Evolutionary conservation across 2,113 vertebrate species (phyloP).

Genomic region (Thalassarche chlororhynchos): DNA sequence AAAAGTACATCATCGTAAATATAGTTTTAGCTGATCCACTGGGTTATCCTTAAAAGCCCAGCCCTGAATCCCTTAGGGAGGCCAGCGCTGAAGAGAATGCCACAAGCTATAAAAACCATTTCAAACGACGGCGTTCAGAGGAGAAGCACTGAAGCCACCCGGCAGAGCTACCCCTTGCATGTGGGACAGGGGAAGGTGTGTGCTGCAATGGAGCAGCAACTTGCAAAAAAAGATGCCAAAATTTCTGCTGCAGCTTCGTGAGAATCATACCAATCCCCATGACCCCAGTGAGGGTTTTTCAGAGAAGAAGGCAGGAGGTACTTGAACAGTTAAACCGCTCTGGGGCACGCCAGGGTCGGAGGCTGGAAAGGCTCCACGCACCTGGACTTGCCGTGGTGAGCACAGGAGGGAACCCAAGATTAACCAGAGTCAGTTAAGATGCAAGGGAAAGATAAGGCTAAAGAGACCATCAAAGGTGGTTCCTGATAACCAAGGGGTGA

Average conservation of each 20-base stretch:
- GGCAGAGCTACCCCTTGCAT: neutral
- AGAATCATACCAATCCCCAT: neutral
- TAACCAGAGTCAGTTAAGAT: conserved; percentile 52
- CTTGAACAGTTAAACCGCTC: conserved; percentile 47
- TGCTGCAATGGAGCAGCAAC: neutral
- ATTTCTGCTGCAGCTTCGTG: rapidly evolving
- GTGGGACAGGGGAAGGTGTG: rapidly evolving
- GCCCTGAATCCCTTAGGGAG: neutral
- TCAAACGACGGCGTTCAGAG: neutral
- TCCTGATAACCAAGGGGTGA: neutral
- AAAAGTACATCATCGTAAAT: neutral
- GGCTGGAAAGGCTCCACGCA: neutral
- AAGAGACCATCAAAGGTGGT: neutral
- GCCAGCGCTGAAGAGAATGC: neutral
- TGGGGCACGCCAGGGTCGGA: neutral
- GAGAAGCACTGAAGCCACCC: neutral
- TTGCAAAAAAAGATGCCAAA: neutral
- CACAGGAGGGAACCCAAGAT: neutral
- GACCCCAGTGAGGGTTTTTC: neutral
- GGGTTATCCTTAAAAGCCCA: neutral
- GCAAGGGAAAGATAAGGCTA: conserved; percentile 40
- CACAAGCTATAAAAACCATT: neutral
- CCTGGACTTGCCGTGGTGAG: neutral
- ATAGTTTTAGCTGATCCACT: neutral
- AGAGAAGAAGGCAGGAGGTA: neutral